Percentiles rank a stretch among this genome's conserved stretches.
Evolutionary conservation across 2,888 invertebrate species (phyloP).

Genomic region (Lasioglossum calceatum): DNA sequence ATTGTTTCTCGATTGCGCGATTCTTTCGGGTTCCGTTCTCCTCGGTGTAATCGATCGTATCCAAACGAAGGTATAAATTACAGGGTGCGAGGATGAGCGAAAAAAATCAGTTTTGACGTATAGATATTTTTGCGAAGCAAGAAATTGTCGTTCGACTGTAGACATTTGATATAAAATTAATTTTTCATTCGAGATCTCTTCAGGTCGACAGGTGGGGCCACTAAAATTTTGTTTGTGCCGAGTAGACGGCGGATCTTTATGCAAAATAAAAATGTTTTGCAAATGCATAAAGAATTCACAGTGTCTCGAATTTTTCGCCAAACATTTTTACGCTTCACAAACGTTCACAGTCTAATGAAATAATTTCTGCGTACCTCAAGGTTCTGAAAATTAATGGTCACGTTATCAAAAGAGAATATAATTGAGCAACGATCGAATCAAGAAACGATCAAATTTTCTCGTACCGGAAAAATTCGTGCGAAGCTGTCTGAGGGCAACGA

Average conservation of each 20-base stretch:
- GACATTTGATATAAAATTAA: background rate
- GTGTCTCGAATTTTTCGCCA: no score
- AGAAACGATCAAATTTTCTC: constrained; percentile 2
- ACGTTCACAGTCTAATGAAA: background rate
- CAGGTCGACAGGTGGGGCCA: background rate
- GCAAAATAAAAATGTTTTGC: no score
- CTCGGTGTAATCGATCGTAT: constrained; percentile 25
- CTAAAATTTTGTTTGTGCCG: background rate
- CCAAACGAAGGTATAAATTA: constrained; percentile 33
- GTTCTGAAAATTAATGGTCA: background rate
- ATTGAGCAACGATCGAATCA: background rate
- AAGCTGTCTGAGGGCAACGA: background rate
- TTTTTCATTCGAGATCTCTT: background rate
- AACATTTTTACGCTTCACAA: background rate
- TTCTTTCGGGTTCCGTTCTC: background rate
- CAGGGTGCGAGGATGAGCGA: background rate
- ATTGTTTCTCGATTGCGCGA: background rate
- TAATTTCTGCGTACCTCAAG: background rate
- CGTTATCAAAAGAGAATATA: background rate
- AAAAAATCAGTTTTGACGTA: background rate
- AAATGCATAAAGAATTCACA: no score
- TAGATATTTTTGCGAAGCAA: background rate
- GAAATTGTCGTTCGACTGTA: background rate
- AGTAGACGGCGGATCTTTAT: no score
- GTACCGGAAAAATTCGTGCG: constrained; percentile 50